These are phyloP conservation scores for Trochalopteron elliotii DNA, from an alignment of 2,113 vertebrate genomes.

Conservation along the genomic window DNA sequence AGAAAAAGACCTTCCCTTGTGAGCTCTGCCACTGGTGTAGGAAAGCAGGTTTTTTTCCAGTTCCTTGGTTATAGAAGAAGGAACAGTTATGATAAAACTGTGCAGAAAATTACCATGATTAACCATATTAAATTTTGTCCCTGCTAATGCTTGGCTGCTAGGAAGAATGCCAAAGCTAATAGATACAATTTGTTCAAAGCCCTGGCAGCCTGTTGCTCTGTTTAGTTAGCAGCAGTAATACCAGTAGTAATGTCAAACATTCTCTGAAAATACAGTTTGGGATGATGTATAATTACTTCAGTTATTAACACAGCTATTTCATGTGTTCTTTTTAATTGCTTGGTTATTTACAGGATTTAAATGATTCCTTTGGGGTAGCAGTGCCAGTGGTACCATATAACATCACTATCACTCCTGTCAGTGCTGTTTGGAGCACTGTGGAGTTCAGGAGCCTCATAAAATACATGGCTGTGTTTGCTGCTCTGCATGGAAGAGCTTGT, in stretches of 20 bases:
- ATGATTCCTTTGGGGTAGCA: neutral
- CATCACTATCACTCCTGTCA: neutral
- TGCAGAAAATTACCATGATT: neutral
- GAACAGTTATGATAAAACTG: neutral
- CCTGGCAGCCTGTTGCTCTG: constrained; percentile 35
- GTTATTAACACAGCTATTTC: neutral
- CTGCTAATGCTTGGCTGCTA: constrained; percentile 31
- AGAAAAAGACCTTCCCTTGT: neutral
- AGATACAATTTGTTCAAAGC: constrained; percentile 53
- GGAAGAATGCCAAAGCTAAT: constrained; percentile 57
- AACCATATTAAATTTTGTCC: constrained; percentile 29
- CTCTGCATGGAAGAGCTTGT: neutral
- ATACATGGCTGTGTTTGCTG: neutral
- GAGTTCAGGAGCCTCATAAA: neutral
- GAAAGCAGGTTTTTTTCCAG: neutral
- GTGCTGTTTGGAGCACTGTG: neutral
- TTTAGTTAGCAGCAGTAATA: constrained; percentile 23
- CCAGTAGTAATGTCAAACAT: constrained; percentile 13
- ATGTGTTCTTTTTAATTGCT: neutral
- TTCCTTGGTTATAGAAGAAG: neutral
- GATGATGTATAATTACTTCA: neutral
- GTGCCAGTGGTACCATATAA: neutral
- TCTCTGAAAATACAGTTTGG: neutral
- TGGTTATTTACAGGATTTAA: constrained; percentile 2
- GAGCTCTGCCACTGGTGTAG: neutral